These are phyloP conservation scores for Macrosiphum euphorbiae DNA, from an alignment of 2,888 invertebrate genomes.

Conservation along the genomic window DNA sequence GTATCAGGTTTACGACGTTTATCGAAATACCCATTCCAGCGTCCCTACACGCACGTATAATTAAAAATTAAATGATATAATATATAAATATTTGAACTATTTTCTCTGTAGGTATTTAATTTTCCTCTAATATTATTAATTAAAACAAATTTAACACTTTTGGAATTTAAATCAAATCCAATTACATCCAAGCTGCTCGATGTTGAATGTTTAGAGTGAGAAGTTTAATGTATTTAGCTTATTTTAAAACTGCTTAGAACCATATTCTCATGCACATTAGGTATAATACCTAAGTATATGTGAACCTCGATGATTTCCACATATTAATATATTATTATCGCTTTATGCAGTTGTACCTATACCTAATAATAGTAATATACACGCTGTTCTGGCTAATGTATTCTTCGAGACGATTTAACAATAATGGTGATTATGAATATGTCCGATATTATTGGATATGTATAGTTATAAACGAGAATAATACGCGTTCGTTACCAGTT, in stretches of 20 bases:
- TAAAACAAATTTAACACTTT: not conserved
- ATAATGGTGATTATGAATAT: not conserved
- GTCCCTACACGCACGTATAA: not conserved
- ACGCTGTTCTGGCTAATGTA: not conserved
- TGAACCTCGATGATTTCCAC: not conserved
- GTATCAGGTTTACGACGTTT: not conserved
- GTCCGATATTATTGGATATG: not conserved
- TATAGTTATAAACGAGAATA: not conserved
- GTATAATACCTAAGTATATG: not conserved
- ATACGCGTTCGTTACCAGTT: not conserved
- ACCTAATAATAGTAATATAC: not conserved
- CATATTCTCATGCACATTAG: not conserved
- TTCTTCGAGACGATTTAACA: not conserved
- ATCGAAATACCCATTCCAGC: not conserved
- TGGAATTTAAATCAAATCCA: not conserved
- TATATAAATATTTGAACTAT: not conserved
- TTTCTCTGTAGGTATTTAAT: not conserved
- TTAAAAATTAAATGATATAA: not conserved
- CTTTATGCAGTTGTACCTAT: not conserved
- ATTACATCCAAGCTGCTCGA: not conserved
- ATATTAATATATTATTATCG: too few species aligned
- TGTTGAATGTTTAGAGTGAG: slow-evolving; percentile 65
- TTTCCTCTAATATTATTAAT: not conserved
- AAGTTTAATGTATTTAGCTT: slow-evolving; percentile 42
- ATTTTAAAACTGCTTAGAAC: not conserved